Conservation (phyloP, 2,797 vertebrate species). For the Siniperca scherzeri region DNA sequence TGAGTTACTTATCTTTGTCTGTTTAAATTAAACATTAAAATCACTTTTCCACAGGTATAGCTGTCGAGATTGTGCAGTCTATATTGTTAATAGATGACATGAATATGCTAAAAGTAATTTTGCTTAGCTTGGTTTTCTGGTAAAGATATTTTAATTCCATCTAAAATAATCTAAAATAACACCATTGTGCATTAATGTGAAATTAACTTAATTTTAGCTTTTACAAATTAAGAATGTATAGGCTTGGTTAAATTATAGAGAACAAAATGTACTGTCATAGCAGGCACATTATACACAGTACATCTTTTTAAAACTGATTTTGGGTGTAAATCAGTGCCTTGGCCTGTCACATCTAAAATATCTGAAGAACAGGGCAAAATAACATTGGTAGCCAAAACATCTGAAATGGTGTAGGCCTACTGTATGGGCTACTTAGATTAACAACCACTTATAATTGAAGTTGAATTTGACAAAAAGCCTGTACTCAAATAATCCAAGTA, state of each 20-base stretch:
- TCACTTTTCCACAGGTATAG: neutral
- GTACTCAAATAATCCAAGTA: neutral
- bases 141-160: neutral
- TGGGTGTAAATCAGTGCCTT: neutral
- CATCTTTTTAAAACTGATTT: neutral
- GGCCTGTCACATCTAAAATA: slow-evolving; percentile 5
- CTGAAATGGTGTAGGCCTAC: neutral
- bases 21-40: neutral
- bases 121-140: neutral
- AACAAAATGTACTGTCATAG: neutral
- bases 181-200: neutral
- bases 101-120: neutral
- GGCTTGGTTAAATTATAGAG: neutral
- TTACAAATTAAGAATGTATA: neutral
- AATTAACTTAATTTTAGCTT: neutral
- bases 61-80: neutral
- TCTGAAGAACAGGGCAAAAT: neutral
- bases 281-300: neutral
- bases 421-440: neutral
- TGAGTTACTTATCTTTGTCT: neutral
- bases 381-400: neutral
- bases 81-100: neutral
- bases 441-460: neutral
- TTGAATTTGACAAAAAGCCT: neutral
- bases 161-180: neutral